Base-by-base conservation (phyloP, 2,113 vertebrate species). In the Romanogobio albipinnatus region DNA sequence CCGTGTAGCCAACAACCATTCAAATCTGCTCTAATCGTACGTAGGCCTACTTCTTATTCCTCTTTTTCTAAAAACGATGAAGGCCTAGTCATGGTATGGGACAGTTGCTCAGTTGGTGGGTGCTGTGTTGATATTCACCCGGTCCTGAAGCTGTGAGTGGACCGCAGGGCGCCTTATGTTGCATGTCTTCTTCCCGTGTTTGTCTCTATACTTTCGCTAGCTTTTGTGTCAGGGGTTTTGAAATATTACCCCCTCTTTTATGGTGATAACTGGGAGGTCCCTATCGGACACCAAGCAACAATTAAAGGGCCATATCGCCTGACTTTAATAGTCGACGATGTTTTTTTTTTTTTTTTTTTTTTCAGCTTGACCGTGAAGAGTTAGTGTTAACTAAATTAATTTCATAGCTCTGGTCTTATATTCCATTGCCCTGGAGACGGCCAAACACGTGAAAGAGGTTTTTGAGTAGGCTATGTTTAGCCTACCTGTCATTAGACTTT, bases 291-390 rank as follows among this genome's bases (percentile, higher is more conserved):
- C 95, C 95, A 94, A 90, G 94, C 93, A 86, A 91, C 90, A 93
- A 90, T 97, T 95, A 96, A 97, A 96, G 95, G 94, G 91, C 94
- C 94, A 95, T 95, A 96, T 96, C 91, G 94, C 92, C 90, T 93
- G 92, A 91, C 90, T 92, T 93, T 95, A 73, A 93, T 83, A 70
- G 75, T 93, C 94, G 94, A 92, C 93, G 91, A 92, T 33, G 1
- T 33, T 33, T 33, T 33, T 33, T 33, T 33, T 33, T 33, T 1
- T 33, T 33, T 33, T 33, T 33, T 2, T 96, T 97, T 95, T 95
- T 91, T 91, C 93, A 91, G 93, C 92, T 94, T 90, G 83, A 92
- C 93, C 92, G 92, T 93, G 92, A 95, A 93, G 92, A 93, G 93
- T 94, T 92, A 92, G 93, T 85, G 91, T 93, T 91, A 95, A 95